Base-by-base conservation (phyloP, 2,888 invertebrate genomes). In the Galerucella calmariensis region DNA sequence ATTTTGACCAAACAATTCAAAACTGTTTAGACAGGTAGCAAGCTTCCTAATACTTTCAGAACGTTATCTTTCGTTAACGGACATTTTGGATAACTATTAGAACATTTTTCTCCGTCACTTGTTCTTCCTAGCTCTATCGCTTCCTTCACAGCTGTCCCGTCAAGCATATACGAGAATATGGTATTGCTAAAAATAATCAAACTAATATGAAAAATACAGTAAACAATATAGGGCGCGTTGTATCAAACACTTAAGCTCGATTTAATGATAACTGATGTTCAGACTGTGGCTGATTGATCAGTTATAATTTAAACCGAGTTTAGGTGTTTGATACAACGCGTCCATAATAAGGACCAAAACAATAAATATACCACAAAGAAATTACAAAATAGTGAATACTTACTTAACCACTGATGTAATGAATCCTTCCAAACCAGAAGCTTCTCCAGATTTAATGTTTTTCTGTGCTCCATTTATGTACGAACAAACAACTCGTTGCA, bases 381-480 rank as follows among this genome's bases (percentile, higher is more conserved):
- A 11, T 8, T 8, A 24, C n/a, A 10, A n/a, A 20, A 58, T 4
- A 46, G 14, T 53, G 27, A 41, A 51, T 27, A 79, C 83, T 89
- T 88, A 93, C 93, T 90, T 91, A 20, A 93, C 89, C 67, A 93
- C 80, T 59, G 91, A 88, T 75, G 91, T 89, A 71, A 93, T 88
- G 48, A 93, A 84, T 71, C 90, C 89, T 82, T 93, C 93, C 73
- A 92, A 88, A 73, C 92, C 91, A 9, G 91, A 92, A 0, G 91
- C 90, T 78, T 91, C 90, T 2, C 93, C 93, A 46, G 87, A 87
- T 74, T 90, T 86, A 83, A 91, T 88, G 82, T 92, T 93, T 78
- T 90, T 91, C 79, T 91, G 91, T 0, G 94, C 93, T 53, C 92
- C 90, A 78, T 93, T 92, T 0, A 94, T 91, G 83, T 94, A 94